Evolutionary conservation across 2,888 invertebrate genomes (phyloP).

Genomic region (Troides aeacus): DNA sequence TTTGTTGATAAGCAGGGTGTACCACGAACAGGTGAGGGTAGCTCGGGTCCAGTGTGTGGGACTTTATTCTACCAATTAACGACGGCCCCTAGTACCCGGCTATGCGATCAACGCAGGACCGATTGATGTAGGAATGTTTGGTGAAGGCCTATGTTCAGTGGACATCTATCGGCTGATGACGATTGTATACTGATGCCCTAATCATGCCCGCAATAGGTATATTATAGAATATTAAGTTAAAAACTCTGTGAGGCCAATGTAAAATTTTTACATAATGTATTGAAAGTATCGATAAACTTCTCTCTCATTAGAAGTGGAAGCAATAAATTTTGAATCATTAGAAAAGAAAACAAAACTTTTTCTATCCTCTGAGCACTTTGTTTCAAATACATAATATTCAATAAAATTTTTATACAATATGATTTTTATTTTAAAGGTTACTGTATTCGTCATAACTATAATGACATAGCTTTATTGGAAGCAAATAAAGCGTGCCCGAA

Average conservation of each 20-base stretch:
- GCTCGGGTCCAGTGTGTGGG: too few species aligned
- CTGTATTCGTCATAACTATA: not conserved
- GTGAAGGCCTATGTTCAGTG: too few species aligned
- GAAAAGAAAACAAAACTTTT: not conserved
- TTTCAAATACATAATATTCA: not conserved
- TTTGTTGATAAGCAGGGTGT: too few species aligned
- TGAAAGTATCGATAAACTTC: not conserved
- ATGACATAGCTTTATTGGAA: not conserved
- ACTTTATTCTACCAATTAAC: too few species aligned
- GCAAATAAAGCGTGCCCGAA: not conserved
- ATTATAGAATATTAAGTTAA: not conserved
- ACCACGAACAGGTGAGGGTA: too few species aligned
- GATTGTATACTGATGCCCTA: not conserved
- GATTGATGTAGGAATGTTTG: too few species aligned
- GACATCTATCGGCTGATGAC: too few species aligned
- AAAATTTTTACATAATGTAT: not conserved
- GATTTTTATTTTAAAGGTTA: not conserved
- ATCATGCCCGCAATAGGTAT: not conserved
- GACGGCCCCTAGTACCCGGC: too few species aligned
- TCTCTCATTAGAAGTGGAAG: not conserved
- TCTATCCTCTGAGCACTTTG: not conserved
- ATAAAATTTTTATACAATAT: not conserved
- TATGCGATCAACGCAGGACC: too few species aligned
- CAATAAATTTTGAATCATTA: not conserved
- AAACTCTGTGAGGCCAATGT: too few species aligned